phyloP scores from a whole-genome alignment of 2,888 invertebrate species.

The Cactoblastis cactorum region DNA sequence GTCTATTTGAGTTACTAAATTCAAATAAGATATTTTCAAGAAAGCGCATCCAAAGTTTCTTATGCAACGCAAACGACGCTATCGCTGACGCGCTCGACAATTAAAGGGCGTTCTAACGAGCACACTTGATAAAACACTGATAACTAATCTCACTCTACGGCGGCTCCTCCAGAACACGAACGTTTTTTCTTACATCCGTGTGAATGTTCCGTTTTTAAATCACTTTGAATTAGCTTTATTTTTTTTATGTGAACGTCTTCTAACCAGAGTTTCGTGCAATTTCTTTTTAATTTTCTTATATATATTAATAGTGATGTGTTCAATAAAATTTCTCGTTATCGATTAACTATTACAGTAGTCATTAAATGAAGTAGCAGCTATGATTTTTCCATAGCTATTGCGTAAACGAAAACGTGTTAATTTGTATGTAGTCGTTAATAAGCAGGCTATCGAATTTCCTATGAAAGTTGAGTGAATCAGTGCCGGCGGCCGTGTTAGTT shows the following conservation, averaged over 20 bases:
- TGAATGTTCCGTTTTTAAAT: conserved; percentile 16
- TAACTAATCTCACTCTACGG: conserved; percentile 67
- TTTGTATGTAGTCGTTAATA: conserved; percentile 52
- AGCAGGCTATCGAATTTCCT: conserved; percentile 48
- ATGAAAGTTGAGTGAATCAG: conserved; percentile 62
- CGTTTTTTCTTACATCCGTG: conserved; percentile 55
- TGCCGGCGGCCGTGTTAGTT: conserved; percentile 47
- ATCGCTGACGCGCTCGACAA: conserved; percentile 69
- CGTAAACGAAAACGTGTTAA: conserved; percentile 44
- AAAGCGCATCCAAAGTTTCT: conserved; percentile 43
- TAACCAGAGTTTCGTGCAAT: background rate
- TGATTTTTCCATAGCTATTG: conserved; percentile 28
- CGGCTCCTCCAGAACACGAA: conserved; percentile 52
- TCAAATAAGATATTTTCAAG: conserved; percentile 2
- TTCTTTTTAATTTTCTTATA: conserved; percentile 3
- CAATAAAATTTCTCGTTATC: conserved; percentile 25
- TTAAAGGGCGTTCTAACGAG: conserved; percentile 73
- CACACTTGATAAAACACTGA: conserved; percentile 66
- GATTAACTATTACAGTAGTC: conserved; percentile 14
- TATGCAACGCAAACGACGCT: conserved; percentile 33
- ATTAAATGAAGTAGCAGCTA: conserved; percentile 31
- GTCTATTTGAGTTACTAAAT: no score
- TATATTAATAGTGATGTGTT: conserved; percentile 11
- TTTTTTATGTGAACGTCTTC: background rate
- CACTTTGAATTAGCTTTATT: background rate